Evolutionary conservation across 2,888 invertebrate genomes (phyloP).

Genomic region (Megastigmus dorsalis): DNA sequence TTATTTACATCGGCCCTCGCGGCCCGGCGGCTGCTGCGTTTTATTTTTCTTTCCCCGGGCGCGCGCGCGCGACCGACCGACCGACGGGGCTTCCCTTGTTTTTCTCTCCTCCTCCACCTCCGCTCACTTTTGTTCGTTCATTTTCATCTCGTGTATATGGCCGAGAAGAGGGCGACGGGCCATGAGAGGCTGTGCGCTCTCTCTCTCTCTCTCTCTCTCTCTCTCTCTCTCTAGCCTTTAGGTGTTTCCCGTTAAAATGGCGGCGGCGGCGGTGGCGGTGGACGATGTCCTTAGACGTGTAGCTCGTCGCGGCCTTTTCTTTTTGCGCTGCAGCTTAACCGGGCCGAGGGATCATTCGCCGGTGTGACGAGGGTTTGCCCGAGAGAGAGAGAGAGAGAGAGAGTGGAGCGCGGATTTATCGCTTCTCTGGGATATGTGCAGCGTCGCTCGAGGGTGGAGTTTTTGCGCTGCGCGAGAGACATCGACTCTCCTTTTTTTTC

Average conservation of each 20-base stretch:
- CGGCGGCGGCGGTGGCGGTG: conserved; percentile 12
- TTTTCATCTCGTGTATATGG: conserved; percentile 20
- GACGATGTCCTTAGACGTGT: conserved; percentile 43
- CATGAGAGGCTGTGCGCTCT: too few species aligned
- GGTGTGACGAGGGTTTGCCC: conserved; percentile 48
- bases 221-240: background rate
- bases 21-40: conserved; percentile 28
- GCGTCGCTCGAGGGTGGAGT: background rate
- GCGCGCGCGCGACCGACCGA: too few species aligned
- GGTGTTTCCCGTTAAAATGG: conserved; percentile 54
- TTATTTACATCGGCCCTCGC: conserved; percentile 53
- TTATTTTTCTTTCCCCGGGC: conserved; percentile 48
- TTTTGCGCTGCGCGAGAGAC: too few species aligned
- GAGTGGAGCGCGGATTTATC: conserved; percentile 49
- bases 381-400: conserved; percentile 9
- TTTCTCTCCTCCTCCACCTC: background rate
- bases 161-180: conserved; percentile 11
- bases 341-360: conserved; percentile 45
- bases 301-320: background rate
- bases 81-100: too few species aligned
- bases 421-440: conserved; percentile 8
- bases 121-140: background rate
- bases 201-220: background rate
- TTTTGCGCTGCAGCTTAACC: background rate
- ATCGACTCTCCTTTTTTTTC: background rate